Evolutionary conservation across 2,797 vertebrate species (phyloP).

Genomic region (Benthosema pterotum): DNA sequence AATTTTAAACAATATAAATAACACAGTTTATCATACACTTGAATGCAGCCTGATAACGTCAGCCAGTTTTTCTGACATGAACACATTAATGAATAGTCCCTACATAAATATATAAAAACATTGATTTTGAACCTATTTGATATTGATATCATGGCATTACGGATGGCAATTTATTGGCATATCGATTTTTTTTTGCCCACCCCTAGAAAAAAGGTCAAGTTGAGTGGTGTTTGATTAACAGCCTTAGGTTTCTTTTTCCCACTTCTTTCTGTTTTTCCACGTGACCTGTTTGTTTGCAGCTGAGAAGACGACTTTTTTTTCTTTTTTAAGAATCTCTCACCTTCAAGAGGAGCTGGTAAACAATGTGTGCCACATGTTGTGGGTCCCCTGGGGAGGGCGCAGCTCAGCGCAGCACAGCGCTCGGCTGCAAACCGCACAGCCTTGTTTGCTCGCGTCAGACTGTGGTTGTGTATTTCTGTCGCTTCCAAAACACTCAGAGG

Average conservation of each 20-base stretch:
- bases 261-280: neutral
- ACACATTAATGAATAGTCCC: no score
- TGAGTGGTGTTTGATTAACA: conserved; percentile 55
- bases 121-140: no score
- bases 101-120: no score
- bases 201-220: conserved; percentile 79
- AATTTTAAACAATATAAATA: no score
- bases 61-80: no score
- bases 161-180: no score
- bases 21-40: no score
- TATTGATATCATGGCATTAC: no score
- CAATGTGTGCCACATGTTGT: conserved; percentile 76
- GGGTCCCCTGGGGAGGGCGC: conserved; percentile 74
- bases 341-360: conserved; percentile 70
- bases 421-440: conserved; percentile 65
- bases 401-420: no score
- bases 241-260: conserved; percentile 38
- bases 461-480: conserved; percentile 74
- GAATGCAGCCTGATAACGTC: no score
- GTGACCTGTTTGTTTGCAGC: conserved; percentile 48
- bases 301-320: conserved; percentile 34
- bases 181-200: no score
- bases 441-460: conserved; percentile 68
- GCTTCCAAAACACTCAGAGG: conserved; percentile 67
- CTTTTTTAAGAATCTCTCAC: conserved; percentile 56